Conservation (phyloP, 2,888 invertebrate species). For the Tachina grossa region DNA sequence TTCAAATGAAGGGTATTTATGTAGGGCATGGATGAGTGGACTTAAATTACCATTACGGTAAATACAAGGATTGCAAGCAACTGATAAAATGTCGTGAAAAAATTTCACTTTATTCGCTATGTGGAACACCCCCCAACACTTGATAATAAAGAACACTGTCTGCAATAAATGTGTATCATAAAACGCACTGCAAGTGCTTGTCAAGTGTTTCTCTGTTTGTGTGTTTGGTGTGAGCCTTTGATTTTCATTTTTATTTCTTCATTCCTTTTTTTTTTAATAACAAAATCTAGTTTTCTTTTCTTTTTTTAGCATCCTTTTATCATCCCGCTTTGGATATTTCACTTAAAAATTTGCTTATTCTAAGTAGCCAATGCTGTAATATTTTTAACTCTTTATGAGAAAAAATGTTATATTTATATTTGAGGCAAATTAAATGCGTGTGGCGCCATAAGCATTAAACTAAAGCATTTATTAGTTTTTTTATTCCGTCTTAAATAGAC, state of each 20-base stretch:
- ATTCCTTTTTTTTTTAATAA: conserved; percentile 21
- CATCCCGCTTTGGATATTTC: conserved; percentile 5
- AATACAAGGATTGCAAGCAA: no score
- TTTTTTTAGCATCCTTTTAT: conserved; percentile 36
- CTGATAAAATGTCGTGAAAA: no score
- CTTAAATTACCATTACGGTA: no score
- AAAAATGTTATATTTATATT: background rate
- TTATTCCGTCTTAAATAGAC: conserved; percentile 20
- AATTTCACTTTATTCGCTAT: background rate
- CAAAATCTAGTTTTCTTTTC: conserved; percentile 15
- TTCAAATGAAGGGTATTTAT: no score
- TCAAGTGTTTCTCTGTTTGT: conserved; percentile 27
- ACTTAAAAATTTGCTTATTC: conserved; percentile 31
- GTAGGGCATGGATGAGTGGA: no score
- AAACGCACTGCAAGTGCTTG: conserved; percentile 17
- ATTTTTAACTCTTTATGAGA: conserved; percentile 9
- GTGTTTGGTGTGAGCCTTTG: background rate
- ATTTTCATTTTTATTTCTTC: conserved; percentile 29
- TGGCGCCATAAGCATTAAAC: conserved; percentile 66
- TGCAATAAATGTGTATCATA: conserved; percentile 56
- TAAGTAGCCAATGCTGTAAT: conserved; percentile 45
- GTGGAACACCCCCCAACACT: background rate
- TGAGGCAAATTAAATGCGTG: conserved; percentile 55
- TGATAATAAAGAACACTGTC: conserved; percentile 7
- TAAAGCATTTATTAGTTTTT: conserved; percentile 54